Percentiles rank a stretch among this genome's conserved stretches.
Conservation (phyloP, 2,888 invertebrate species). For the Leptopilina myrica region DNA sequence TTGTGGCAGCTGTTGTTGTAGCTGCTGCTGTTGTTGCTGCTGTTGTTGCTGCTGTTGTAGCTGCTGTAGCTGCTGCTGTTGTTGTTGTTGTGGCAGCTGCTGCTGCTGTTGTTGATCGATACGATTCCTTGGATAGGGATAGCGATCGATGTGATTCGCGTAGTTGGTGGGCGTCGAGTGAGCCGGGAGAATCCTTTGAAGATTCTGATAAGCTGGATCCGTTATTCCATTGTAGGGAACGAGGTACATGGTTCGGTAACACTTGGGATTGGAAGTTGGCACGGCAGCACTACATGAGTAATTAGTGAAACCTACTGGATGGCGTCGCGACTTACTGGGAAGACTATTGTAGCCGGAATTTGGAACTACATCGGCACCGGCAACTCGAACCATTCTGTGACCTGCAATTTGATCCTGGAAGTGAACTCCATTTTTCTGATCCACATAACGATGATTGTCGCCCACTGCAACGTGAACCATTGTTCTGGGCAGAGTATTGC, state of each 20-base stretch:
- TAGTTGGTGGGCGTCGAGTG: constrained; percentile 69
- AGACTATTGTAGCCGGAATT: constrained; percentile 62
- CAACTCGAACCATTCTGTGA: constrained; percentile 65
- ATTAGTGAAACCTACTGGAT: constrained; percentile 56
- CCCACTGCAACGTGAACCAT: constrained; percentile 49
- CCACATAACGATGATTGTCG: constrained; percentile 61
- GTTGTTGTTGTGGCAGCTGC: too few species aligned
- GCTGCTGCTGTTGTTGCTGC: constrained; percentile 38
- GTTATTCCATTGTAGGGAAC: constrained; percentile 72
- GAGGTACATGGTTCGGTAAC: constrained; percentile 74
- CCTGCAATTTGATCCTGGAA: constrained; percentile 61
- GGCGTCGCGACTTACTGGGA: constrained; percentile 53
- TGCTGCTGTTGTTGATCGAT: constrained; percentile 51
- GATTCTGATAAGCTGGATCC: constrained; percentile 74
- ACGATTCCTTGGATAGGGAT: constrained; percentile 70
- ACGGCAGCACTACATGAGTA: constrained; percentile 64
- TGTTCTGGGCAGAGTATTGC: constrained; percentile 61
- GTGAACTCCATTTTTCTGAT: constrained; percentile 66
- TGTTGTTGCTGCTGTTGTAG: too few species aligned
- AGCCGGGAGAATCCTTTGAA: constrained; percentile 71
- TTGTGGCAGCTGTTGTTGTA: too few species aligned
- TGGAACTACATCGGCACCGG: constrained; percentile 60
- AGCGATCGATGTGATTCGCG: constrained; percentile 72
- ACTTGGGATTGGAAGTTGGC: constrained; percentile 65
- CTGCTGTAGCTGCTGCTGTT: constrained; percentile 38